Base-by-base conservation (phyloP, 2,113 vertebrate species). In the Oncorhynchus gorbuscha region DNA sequence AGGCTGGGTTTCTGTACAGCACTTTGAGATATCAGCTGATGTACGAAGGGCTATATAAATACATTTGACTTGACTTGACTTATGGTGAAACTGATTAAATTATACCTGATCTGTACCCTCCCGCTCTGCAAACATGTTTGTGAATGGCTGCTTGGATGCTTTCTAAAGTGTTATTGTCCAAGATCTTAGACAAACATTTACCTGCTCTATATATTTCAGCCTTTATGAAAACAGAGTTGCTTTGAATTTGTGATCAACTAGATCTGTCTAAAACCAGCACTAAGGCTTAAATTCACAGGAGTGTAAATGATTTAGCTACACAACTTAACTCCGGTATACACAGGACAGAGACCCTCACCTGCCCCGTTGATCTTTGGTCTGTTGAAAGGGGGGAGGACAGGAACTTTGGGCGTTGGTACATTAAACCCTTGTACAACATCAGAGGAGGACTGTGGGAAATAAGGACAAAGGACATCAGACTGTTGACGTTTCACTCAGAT, bases 371-470 rank as follows among this genome's bases (percentile, higher is more conserved):
- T 76, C 78, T 88, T 89, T 65, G 79, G 72, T 76, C 84, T 81
- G 4, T 74, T 87, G 81, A 79, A 7, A 14, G 83, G 69, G 0
- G 89, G 86, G 1, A 93, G 81, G 68, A 89, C 22, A 8, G 93
- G 93, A 49, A 94, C 92, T 69, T 82, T 94, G 2, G 93, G 93
- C 22, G 91, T 94, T 32, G 93, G 92, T 59, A 94, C 93, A 1
- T 91, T 89, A 81, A 88, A 91, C 18, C 88, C 92, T 48, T 92
- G 89, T 64, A 90, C 83, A 73, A 51, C 81, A 0, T 94, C 93
- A 61, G 81, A 76, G 1, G 88, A 81, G 65, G 86, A 74, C 89
- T 88, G 76, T n/a, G 69, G 80, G 70, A 78, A 58, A 20, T 64
- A 74, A 74, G 69, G 86, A 76, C 20, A 84, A 71, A 77, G 66